Evolutionary conservation across 35 echinoderm and acorn worm genomes (phyloP).

Genomic region (Amphiura filiformis): DNA sequence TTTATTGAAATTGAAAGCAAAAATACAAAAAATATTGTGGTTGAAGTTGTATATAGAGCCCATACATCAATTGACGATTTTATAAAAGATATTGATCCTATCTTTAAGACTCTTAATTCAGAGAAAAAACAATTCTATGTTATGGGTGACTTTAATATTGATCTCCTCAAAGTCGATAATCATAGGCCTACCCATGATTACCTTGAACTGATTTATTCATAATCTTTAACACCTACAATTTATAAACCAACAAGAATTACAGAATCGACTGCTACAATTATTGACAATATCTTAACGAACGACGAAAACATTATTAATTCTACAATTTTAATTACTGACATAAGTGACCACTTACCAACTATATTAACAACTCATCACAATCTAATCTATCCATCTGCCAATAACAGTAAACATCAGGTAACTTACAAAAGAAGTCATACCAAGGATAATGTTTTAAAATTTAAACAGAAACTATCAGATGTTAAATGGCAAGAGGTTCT

Average conservation of each 20-base stretch:
- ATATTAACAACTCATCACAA: neutral
- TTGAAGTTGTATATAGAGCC: neutral
- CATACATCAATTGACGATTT: neutral
- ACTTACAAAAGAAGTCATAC: too few relatives aligned
- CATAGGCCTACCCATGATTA: neutral
- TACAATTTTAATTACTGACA: neutral
- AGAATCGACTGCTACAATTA: neutral
- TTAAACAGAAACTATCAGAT: too few relatives aligned
- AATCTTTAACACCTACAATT: neutral
- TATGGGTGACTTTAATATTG: neutral
- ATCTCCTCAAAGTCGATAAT: neutral
- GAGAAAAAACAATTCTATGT: neutral
- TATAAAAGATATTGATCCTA: neutral
- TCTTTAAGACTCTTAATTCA: neutral
- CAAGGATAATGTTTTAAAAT: too few relatives aligned
- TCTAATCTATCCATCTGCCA: too few relatives aligned
- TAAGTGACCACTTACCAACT: neutral
- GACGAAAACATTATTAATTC: neutral
- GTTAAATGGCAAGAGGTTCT: too few relatives aligned
- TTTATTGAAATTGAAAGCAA: neutral
- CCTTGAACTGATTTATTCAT: neutral
- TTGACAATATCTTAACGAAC: neutral
- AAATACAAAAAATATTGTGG: neutral
- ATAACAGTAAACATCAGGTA: too few relatives aligned
- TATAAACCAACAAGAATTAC: conserved; percentile 7